Evolutionary conservation across 2,797 vertebrate genomes (phyloP), one percentile per base, ranked within the genome.

Genomic region (Propithecus perrieri): DNA sequence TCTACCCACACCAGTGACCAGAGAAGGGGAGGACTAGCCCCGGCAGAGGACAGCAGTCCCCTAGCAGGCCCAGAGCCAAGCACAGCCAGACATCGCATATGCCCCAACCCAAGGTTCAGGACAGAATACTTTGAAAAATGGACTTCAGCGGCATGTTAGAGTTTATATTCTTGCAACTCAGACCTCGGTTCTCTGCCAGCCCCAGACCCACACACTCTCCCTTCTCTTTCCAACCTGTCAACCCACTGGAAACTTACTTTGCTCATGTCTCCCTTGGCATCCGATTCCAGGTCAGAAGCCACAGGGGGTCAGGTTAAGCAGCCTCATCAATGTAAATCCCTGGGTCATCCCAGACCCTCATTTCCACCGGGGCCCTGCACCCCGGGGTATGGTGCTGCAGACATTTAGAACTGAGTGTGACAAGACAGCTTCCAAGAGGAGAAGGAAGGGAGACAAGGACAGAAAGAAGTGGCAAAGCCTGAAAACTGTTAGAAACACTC

Each of bases 401-500:
- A 69, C 38, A 11, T 15, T 86, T 18, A 76, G 28, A 93, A 65
- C 30, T 35, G 14, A 30, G 3, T 1, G 22, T 30, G 41, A 53
- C 57, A 13, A 53, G 4, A 55, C 12, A 2, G 43, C 59, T 20
- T 41, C 75, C 72, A 14, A 1, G 2, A 28, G 78, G 15, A 83
- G 14, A 28, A 65, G 20, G 63, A 17, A 74, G 14, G 30, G 33
- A 38, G 22, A 28, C 57, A 41, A n/a, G 2, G 57, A 71, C 22
- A 84, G 69, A 35, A 74, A 80, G 18, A 35, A 59, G 13, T 12
- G 65, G 79, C 69, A 79, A 83, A 83, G 55, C 69, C 33, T 78
- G 61, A 76, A 87, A 93, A 95, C 57, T 55, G 35, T 71, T 38
- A 85, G 89, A 75, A 91, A 80, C 57, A 65, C 74, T 63, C 12